Base-by-base conservation (phyloP, 2,113 vertebrate genomes). In the Delphinus delphis region DNA sequence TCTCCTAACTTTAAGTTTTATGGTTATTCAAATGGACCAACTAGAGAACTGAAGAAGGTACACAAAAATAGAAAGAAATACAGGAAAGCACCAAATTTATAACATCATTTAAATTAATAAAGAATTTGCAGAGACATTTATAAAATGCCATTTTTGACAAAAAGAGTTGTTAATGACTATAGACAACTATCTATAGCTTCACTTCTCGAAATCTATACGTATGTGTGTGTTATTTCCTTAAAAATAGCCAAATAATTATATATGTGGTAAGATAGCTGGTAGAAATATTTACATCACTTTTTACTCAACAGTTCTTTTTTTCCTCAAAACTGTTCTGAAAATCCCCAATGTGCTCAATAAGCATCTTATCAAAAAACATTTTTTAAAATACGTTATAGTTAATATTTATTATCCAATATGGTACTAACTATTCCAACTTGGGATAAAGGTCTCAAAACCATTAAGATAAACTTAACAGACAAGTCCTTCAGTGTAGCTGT, bases 311-410 rank as follows among this genome's bases (percentile, higher is more conserved):
- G 38, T 38, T 38, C 38, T 38, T 38, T 38, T 38, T 38, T 38
- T 38, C 38, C n/a, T 65, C 73, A 81, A 88, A 94, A 92, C 38
- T 60, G 36, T 62, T 89, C 41, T 95, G 50, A 93, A 83, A 84
- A 74, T 65, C 47, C 10, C 33, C 18, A 77, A 13, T 33, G 0
- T 58, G 25, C 1, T 73, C 71, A 82, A n/a, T 47, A 21, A 81
- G 21, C 47, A 68, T 94, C 38, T 82, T 38, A 86, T 21, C 21
- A 62, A 21, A 92, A 80, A 55, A n/a, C 6, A 36, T 20, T 81
- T 67, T 3, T 0, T 8, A 26, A 60, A 60, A 71, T 36, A 44
- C 11, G 0, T 25, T 83, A 23, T n/a, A 65, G 17, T 88, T 53
- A 63, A 23, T 77, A 87, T 91, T 77, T 4, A 47, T 71, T 28